Evolutionary conservation across 2,888 invertebrate species (phyloP).

Genomic region (Cenopis cana): DNA sequence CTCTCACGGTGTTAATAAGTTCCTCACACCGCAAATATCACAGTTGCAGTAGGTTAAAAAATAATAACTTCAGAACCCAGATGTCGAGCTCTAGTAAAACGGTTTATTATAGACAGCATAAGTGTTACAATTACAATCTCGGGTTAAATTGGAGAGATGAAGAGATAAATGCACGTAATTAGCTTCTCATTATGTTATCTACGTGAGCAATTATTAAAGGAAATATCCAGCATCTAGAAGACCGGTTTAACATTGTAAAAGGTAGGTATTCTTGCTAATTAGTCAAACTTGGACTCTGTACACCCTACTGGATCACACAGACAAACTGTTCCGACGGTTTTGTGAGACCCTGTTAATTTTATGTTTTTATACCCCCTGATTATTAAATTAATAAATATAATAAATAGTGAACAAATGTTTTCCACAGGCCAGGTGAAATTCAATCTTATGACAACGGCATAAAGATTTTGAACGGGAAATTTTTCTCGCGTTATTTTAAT

Average conservation of each 20-base stretch:
- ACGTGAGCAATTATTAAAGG: constrained; percentile 27
- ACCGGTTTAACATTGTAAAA: constrained; percentile 16
- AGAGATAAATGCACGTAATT: constrained; percentile 32
- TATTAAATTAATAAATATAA: too few species aligned
- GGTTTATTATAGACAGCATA: constrained; percentile 31
- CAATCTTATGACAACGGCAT: too few species aligned
- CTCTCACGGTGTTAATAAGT: too few species aligned
- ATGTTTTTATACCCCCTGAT: too few species aligned
- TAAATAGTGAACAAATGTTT: too few species aligned
- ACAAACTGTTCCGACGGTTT: too few species aligned
- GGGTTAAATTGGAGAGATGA: constrained; percentile 30
- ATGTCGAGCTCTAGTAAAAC: constrained; percentile 35
- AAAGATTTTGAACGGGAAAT: too few species aligned
- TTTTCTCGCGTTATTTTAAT: too few species aligned
- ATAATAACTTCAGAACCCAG: background rate
- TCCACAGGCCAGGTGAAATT: too few species aligned
- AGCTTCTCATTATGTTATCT: constrained; percentile 35
- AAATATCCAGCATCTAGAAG: constrained; percentile 11
- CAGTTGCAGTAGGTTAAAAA: background rate
- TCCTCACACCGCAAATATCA: background rate
- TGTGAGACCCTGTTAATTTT: too few species aligned
- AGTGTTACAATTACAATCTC: constrained; percentile 35
- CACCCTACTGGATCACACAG: too few species aligned
- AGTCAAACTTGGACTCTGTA: constrained; percentile 28
- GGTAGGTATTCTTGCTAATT: constrained; percentile 8